A percentile compares a stretch with the other conserved stretches of the same genome.
Conservation (phyloP, 1,140 invertebrate genomes). For the Bombus confusus region DNA sequence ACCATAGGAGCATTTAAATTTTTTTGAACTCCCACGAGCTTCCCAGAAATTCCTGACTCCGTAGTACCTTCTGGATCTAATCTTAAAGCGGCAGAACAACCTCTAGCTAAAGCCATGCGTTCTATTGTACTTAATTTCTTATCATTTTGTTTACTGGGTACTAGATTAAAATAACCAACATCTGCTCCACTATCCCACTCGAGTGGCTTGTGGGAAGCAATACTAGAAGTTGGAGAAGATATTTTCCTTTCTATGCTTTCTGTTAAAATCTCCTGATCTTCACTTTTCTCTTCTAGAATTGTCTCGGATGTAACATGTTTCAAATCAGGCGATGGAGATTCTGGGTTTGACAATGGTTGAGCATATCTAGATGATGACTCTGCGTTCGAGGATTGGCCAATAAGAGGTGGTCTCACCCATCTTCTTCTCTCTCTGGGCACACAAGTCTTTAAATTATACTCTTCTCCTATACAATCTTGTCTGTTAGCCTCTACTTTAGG, state of each 20-base stretch:
- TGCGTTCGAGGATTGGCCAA: conserved; percentile 72
- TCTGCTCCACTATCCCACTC: conserved; percentile 91
- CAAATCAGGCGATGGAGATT: conserved; percentile 61
- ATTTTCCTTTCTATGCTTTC: conserved; percentile 69
- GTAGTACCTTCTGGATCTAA: conserved; percentile 81
- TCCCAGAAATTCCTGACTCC: conserved; percentile 59
- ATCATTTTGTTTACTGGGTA: conserved; percentile 77
- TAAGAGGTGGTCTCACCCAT: conserved; percentile 77
- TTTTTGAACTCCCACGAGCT: conserved; percentile 41
- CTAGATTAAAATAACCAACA: conserved; percentile 86
- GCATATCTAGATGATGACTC: conserved; percentile 64
- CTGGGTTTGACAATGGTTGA: conserved; percentile 59
- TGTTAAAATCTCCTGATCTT: conserved; percentile 59
- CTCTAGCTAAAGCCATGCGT: conserved; percentile 82
- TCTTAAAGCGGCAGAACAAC: conserved; percentile 75
- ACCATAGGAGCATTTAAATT: conserved; percentile 36
- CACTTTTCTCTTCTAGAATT: conserved; percentile 67
- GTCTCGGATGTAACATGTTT: conserved; percentile 54
- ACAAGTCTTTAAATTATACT: conserved; percentile 64
- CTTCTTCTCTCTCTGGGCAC: conserved; percentile 75
- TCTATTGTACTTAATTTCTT: conserved; percentile 84
- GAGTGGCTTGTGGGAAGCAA: conserved; percentile 85
- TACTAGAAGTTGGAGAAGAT: conserved; percentile 85
- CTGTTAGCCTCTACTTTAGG: conserved; percentile 53
- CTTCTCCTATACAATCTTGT: conserved; percentile 64